Evolutionary conservation across 2,113 vertebrate species (phyloP).

Genomic region (Triplophysa siluroides): DNA sequence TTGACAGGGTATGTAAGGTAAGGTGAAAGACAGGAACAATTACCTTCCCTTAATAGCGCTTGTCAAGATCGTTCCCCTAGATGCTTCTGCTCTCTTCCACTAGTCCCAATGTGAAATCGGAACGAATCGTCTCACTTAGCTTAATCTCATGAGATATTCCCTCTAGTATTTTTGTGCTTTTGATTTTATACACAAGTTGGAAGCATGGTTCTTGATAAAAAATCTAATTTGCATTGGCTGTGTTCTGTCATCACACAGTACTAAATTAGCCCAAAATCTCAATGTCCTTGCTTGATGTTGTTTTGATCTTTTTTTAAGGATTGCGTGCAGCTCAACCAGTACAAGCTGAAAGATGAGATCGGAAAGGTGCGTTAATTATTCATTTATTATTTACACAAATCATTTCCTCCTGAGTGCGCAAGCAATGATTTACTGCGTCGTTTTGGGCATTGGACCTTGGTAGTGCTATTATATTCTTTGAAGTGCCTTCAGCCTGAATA

Average conservation of each 20-base stretch:
- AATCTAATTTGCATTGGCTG: conserved; percentile 11
- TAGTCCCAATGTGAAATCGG: conserved; percentile 3
- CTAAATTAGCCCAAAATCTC: background rate
- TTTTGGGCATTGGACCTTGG: background rate
- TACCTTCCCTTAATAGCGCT: conserved; percentile 2
- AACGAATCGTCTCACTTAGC: background rate
- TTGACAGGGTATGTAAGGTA: conserved; percentile 33
- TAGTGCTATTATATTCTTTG: background rate
- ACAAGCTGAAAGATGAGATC: conserved; percentile 96
- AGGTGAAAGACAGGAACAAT: conserved; percentile 29
- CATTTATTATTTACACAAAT: conserved; percentile 45
- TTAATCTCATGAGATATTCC: conserved; percentile 5
- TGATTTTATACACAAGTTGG: background rate
- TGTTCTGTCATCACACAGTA: background rate
- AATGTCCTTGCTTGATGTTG: background rate
- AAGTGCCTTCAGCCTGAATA: no score
- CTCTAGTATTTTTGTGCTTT: background rate
- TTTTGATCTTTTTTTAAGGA: conserved; percentile 73
- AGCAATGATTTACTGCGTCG: no score
- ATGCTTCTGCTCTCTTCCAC: conserved; percentile 22
- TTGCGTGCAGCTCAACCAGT: conserved; percentile 97
- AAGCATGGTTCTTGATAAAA: background rate
- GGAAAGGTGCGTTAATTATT: conserved; percentile 84
- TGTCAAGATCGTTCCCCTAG: conserved; percentile 14
- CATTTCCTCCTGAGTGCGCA: background rate